phyloP scores from a whole-genome alignment of 2,113 vertebrate genomes.

The Alligator sinensis region DNA sequence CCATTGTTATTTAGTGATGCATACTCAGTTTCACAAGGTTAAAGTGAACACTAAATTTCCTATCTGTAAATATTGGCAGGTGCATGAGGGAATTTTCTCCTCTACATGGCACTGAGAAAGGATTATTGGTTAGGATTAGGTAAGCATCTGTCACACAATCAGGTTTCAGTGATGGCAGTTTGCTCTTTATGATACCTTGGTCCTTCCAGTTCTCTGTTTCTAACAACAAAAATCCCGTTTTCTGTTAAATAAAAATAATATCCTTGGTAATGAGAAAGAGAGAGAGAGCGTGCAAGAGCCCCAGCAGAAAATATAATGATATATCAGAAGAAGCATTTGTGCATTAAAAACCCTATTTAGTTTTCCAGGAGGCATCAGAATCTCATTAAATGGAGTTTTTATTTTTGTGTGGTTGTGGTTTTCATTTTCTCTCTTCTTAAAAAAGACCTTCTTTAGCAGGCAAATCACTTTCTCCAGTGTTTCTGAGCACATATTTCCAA shows the following conservation, averaged over 20 bases:
- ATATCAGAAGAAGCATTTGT: conserved; percentile 40
- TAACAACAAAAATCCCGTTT: conserved; percentile 63
- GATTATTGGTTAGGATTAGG: conserved; percentile 53
- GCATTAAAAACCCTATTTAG: conserved; percentile 30
- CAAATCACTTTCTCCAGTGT: conserved; percentile 66
- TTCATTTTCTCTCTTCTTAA: conserved; percentile 63
- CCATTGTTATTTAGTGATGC: conserved; percentile 43
- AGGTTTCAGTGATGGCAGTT: conserved; percentile 48
- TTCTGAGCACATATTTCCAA: conserved; percentile 62
- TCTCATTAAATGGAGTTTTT: conserved; percentile 68
- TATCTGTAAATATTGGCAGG: conserved; percentile 69
- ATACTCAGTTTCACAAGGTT: conserved; percentile 33
- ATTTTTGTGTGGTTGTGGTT: conserved; percentile 63
- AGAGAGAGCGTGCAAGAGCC: background rate
- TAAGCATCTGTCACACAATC: conserved; percentile 60
- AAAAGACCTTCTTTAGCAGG: conserved; percentile 57
- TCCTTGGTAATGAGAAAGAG: background rate
- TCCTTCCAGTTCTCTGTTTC: conserved; percentile 62
- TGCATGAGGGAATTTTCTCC: conserved; percentile 64
- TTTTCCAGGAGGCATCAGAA: conserved; percentile 62
- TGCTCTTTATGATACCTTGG: background rate
- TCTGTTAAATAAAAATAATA: conserved; percentile 15
- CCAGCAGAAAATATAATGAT: conserved; percentile 54
- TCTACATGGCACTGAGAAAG: background rate
- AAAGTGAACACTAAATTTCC: conserved; percentile 51